Conservation (phyloP, 1,140 invertebrate genomes). For the Rhagoletis zephyria region DNA sequence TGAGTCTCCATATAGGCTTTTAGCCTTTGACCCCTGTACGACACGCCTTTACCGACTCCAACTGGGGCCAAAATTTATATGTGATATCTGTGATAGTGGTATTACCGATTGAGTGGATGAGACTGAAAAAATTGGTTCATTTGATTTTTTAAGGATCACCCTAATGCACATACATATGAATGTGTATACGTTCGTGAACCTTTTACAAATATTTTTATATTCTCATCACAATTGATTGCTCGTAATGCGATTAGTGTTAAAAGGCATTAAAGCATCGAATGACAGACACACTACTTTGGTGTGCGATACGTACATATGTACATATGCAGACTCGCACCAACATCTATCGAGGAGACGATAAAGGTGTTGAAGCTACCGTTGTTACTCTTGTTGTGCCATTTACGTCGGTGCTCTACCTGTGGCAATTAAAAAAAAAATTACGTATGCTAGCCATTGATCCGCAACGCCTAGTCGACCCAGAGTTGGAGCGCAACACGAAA, state of each 20-base stretch:
- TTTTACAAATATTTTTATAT: conserved; percentile 53
- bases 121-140: too few relatives aligned
- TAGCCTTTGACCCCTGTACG: too few relatives aligned
- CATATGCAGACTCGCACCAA: background rate
- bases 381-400: background rate
- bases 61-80: too few relatives aligned
- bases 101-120: too few relatives aligned
- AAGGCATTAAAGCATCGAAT: conserved; percentile 61
- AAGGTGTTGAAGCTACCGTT: background rate
- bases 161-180: background rate
- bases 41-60: too few relatives aligned
- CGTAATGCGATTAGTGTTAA: conserved; percentile 61
- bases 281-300: conserved; percentile 53
- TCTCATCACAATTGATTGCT: conserved; percentile 61
- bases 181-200: conserved; percentile 4
- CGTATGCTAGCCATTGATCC: background rate
- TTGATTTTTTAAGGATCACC: too few relatives aligned
- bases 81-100: too few relatives aligned
- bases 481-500: background rate
- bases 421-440: background rate
- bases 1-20: too few relatives aligned
- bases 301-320: background rate
- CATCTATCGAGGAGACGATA: background rate
- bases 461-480: background rate
- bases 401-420: background rate